These are phyloP conservation scores for Drosophila yooni DNA, from an alignment of 2,888 invertebrate genomes.

Conservation along the genomic window DNA sequence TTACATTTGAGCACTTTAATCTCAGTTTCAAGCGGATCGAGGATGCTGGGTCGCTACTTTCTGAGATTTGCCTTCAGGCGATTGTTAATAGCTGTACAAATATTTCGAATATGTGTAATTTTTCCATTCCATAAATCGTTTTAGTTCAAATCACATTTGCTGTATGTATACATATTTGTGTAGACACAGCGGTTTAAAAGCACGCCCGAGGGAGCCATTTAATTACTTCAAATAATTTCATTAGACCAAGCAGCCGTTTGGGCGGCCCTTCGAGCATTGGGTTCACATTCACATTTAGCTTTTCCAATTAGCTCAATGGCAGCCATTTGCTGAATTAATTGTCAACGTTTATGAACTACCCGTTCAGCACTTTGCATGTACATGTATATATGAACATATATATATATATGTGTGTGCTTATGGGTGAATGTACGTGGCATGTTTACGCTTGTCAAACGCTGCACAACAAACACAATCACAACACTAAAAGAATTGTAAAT, in stretches of 20 bases:
- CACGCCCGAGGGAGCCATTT: slow-evolving; percentile 63
- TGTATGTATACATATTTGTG: slow-evolving; percentile 1
- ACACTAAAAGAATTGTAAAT: slow-evolving; percentile 34
- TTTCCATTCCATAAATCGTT: background rate
- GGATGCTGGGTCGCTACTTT: accelerated
- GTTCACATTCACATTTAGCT: slow-evolving; percentile 68
- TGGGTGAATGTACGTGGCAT: background rate
- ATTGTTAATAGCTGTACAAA: background rate
- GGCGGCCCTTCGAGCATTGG: slow-evolving; percentile 45
- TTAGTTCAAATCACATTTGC: slow-evolving; percentile 2
- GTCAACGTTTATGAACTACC: slow-evolving; percentile 78
- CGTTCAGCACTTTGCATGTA: slow-evolving; percentile 14
- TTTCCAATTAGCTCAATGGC: slow-evolving; percentile 77
- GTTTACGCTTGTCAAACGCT: slow-evolving; percentile 45
- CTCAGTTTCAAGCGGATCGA: slow-evolving; percentile 49
- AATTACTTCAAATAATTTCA: slow-evolving; percentile 75
- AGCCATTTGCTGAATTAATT: slow-evolving; percentile 74
- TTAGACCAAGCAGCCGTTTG: slow-evolving; percentile 48
- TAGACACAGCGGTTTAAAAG: slow-evolving; percentile 40
- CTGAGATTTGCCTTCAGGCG: slow-evolving; percentile 26
- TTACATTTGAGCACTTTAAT: slow-evolving; percentile 59
- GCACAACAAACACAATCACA: slow-evolving; percentile 37
- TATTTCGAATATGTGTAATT: background rate
- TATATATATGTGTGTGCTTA: background rate
- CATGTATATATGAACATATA: slow-evolving; percentile 2